Conservation (phyloP, 2,888 invertebrate species). For the Abrostola triplasia region DNA sequence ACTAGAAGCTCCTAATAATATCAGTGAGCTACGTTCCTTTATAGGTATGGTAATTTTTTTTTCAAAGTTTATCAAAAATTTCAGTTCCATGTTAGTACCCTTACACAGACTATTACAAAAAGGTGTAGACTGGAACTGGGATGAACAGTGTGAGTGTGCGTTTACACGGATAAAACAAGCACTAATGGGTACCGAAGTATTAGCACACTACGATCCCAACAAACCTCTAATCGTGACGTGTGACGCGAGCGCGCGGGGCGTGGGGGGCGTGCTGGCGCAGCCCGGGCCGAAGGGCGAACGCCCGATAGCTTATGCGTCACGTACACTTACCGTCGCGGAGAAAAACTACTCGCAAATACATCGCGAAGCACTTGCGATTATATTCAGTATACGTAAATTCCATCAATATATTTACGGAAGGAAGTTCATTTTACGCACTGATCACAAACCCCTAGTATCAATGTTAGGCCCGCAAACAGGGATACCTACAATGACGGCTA, state of each 20-base stretch:
- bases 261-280: slow-evolving; percentile 22
- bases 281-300: slow-evolving; percentile 47
- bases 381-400: no score
- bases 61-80: slow-evolving; percentile 37
- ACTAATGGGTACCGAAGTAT: no score
- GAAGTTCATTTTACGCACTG: no score
- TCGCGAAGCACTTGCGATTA: no score
- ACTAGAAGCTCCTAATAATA: slow-evolving; percentile 23
- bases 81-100: slow-evolving; percentile 28
- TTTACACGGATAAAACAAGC: background rate
- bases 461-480: no score
- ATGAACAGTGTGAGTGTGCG: slow-evolving; percentile 1
- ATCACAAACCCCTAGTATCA: no score
- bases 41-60: slow-evolving; percentile 39
- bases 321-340: no score
- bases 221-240: slow-evolving; percentile 40
- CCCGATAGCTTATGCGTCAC: no score
- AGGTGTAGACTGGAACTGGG: slow-evolving; percentile 30
- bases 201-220: slow-evolving; percentile 11
- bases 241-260: slow-evolving; percentile 45
- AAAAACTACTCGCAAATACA: no score
- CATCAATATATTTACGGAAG: no score
- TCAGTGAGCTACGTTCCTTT: slow-evolving; percentile 36
- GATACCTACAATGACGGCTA: no score
- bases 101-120: slow-evolving; percentile 38